Percentiles rank a stretch among this genome's conserved stretches.
These are phyloP conservation scores for Discoglossus pictus DNA, from an alignment of 2,797 vertebrate species.

Conservation along the genomic window DNA sequence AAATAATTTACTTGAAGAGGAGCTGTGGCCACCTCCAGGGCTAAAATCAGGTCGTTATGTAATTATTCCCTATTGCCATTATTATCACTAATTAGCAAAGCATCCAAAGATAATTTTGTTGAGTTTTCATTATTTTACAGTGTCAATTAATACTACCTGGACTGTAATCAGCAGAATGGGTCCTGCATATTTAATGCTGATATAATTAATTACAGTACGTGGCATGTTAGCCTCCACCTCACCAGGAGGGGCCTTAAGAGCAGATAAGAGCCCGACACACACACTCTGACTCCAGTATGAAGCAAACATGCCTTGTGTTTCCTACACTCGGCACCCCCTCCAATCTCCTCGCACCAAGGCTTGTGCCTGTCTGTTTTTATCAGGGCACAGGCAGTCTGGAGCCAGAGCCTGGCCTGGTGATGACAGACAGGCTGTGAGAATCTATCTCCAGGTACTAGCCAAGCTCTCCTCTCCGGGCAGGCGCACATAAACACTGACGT, in stretches of 20 bases:
- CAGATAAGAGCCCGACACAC: slow-evolving; percentile 18
- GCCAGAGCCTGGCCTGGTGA: slow-evolving; percentile 38
- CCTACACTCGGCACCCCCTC: slow-evolving; percentile 1
- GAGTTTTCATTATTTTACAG: slow-evolving; percentile 64
- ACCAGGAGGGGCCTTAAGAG: neutral
- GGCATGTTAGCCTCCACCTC: slow-evolving; percentile 11
- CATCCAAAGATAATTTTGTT: slow-evolving; percentile 65
- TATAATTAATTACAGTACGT: slow-evolving; percentile 14
- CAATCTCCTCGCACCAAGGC: slow-evolving; percentile 17
- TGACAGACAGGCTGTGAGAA: slow-evolving; percentile 48
- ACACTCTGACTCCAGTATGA: neutral
- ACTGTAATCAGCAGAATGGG: slow-evolving; percentile 63
- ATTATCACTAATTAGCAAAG: too few relatives aligned
- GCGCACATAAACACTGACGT: slow-evolving; percentile 41
- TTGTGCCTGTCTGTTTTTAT: slow-evolving; percentile 38
- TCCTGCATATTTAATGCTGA: slow-evolving; percentile 29
- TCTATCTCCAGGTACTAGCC: slow-evolving; percentile 38
- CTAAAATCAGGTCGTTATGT: too few relatives aligned
- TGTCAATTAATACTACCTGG: slow-evolving; percentile 66
- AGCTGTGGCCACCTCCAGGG: too few relatives aligned
- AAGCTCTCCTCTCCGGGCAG: slow-evolving; percentile 16
- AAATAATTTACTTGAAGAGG: too few relatives aligned
- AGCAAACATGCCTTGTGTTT: slow-evolving; percentile 23
- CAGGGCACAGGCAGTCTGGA: slow-evolving; percentile 44
- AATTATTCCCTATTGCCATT: too few relatives aligned